phyloP scores from a whole-genome alignment of 2,113 vertebrate genomes.

The Tupaia chinensis region DNA sequence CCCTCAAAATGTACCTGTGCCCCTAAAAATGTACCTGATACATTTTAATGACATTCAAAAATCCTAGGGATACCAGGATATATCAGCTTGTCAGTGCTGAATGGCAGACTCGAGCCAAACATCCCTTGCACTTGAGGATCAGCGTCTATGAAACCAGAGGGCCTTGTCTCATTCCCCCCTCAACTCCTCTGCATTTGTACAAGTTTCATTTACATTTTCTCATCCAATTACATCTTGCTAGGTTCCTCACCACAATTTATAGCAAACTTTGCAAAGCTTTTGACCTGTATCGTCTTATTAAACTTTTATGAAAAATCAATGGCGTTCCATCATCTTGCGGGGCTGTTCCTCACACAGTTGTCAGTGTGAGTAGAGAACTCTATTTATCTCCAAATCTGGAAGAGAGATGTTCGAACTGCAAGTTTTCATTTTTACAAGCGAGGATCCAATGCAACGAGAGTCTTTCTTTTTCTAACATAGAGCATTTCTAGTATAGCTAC shows the following conservation, averaged over 20 bases:
- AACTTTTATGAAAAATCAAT: conserved; percentile 90
- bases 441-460: neutral
- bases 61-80: neutral
- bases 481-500: conserved; percentile 4
- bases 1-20: neutral
- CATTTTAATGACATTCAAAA: neutral
- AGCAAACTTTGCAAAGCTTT: conserved; percentile 87
- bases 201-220: conserved; percentile 68
- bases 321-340: conserved; percentile 77
- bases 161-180: rapidly evolving
- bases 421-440: conserved; percentile 28
- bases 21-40: neutral
- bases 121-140: neutral
- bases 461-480: neutral
- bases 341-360: conserved; percentile 79
- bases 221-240: conserved; percentile 72
- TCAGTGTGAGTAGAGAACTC: conserved; percentile 76
- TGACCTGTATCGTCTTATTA: conserved; percentile 87
- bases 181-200: neutral
- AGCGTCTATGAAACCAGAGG: neutral
- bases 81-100: neutral
- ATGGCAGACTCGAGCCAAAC: neutral
- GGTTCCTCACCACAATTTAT: conserved; percentile 81
- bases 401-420: conserved; percentile 31
- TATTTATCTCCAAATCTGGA: conserved; percentile 71